These are phyloP conservation scores for Lasioglossum pauxillum DNA, from an alignment of 2,888 invertebrate genomes.

Conservation along the genomic window DNA sequence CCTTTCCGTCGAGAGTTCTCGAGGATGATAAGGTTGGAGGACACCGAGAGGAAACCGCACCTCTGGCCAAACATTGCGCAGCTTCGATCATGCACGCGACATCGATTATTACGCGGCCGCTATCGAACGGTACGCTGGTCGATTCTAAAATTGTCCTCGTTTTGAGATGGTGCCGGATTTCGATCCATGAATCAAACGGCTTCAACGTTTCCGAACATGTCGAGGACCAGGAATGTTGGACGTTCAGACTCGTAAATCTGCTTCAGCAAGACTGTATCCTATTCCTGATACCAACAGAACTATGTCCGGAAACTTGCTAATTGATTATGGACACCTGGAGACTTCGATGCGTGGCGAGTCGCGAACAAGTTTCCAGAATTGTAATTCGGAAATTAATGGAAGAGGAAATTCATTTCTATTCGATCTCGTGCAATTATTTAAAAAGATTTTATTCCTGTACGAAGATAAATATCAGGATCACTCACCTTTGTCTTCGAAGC, in stretches of 20 bases:
- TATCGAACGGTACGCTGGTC: constrained; percentile 35
- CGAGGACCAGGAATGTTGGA: constrained; percentile 1
- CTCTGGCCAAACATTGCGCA: constrained; percentile 72
- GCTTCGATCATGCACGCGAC: constrained; percentile 37
- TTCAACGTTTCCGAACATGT: background rate
- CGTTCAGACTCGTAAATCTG: background rate
- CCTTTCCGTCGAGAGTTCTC: no score
- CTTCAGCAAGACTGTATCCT: background rate
- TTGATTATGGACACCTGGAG: background rate
- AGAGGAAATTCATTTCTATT: background rate
- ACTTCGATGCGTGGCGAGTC: background rate
- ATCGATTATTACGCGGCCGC: constrained; percentile 36
- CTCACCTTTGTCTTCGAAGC: constrained; percentile 90
- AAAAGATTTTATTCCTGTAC: background rate
- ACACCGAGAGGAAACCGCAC: constrained; percentile 69
- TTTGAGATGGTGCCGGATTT: background rate
- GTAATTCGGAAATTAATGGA: background rate
- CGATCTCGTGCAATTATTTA: background rate
- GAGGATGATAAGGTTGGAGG: background rate
- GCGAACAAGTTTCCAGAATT: background rate
- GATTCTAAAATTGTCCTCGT: constrained; percentile 13
- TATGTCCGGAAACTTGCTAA: background rate
- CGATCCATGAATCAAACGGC: constrained; percentile 7
- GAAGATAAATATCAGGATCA: background rate
- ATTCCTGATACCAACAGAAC: background rate